Evolutionary conservation across 2,113 vertebrate species (phyloP).

Genomic region (Apteryx mantelli): DNA sequence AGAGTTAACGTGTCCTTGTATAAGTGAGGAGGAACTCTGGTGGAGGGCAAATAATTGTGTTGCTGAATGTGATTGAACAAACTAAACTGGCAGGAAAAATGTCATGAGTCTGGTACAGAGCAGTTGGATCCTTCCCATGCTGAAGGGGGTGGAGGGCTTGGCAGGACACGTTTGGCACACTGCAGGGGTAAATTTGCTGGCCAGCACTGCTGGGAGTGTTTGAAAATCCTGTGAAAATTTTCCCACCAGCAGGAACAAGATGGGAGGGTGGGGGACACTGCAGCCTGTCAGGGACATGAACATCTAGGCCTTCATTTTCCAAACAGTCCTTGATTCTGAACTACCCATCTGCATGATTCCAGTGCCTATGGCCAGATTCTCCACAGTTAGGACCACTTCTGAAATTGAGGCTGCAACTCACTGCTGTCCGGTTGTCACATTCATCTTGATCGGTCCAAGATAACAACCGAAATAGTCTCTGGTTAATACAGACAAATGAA

Average conservation of each 20-base stretch:
- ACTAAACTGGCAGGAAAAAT: not conserved
- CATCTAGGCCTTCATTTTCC: not conserved
- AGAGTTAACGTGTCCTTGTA: not conserved
- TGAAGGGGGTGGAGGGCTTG: not conserved
- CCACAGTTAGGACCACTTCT: not conserved
- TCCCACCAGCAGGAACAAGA: not conserved
- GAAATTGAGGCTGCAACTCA: fast-evolving
- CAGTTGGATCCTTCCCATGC: not conserved
- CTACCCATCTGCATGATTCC: not conserved
- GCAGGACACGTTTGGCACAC: fast-evolving
- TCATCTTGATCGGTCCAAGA: not conserved
- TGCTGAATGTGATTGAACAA: not conserved
- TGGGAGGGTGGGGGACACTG: not conserved
- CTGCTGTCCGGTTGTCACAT: not conserved
- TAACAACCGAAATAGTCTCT: not conserved
- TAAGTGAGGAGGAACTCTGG: not conserved
- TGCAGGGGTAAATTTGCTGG: not conserved
- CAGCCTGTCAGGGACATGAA: not conserved
- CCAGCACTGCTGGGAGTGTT: fast-evolving
- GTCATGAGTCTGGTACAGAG: not conserved
- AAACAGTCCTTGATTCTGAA: not conserved
- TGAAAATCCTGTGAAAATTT: not conserved
- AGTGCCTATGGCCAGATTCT: not conserved
- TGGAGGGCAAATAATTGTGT: not conserved
- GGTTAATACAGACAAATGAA: not conserved